Conservation (phyloP, 2,113 vertebrate species). For the Cyphotilapia sp. region DNA sequence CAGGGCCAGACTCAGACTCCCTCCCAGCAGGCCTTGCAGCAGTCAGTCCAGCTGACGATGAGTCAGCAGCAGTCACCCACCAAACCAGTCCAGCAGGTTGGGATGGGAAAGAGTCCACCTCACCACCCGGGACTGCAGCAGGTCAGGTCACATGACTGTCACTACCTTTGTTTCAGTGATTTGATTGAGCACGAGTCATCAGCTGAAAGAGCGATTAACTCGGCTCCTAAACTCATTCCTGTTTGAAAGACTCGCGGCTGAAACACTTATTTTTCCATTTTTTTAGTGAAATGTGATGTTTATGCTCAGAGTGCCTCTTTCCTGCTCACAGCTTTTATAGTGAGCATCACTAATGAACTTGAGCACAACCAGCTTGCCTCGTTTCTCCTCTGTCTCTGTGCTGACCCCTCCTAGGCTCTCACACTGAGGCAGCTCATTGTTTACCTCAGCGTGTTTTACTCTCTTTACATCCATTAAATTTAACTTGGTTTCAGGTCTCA, state of each 20-base stretch:
- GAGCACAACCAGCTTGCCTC: background rate
- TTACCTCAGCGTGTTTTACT: background rate
- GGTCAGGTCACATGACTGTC: conserved; percentile 62
- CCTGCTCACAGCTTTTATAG: background rate
- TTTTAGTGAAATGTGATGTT: background rate
- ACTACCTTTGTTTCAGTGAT: background rate
- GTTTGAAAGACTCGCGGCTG: background rate
- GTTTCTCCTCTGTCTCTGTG: background rate
- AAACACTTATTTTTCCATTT: fast-evolving
- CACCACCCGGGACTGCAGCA: conserved; percentile 90
- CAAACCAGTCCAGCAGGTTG: conserved; percentile 76
- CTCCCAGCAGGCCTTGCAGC: conserved; percentile 73
- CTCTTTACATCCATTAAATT: fast-evolving
- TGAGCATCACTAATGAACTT: background rate
- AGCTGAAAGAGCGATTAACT: background rate
- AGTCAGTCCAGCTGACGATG: conserved; percentile 81
- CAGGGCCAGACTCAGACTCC: conserved; percentile 75
- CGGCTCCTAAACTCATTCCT: background rate
- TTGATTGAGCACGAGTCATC: background rate
- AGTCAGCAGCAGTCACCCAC: conserved; percentile 83
- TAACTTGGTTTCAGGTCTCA: background rate
- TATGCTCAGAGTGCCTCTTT: background rate
- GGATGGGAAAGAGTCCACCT: conserved; percentile 87
- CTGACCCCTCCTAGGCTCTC: background rate
- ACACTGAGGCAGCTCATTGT: background rate